A percentile compares a stretch with the other conserved stretches of the same genome.
phyloP scores from a whole-genome alignment of 2,888 invertebrate species.

The Scaptomyza caliginosa region DNA sequence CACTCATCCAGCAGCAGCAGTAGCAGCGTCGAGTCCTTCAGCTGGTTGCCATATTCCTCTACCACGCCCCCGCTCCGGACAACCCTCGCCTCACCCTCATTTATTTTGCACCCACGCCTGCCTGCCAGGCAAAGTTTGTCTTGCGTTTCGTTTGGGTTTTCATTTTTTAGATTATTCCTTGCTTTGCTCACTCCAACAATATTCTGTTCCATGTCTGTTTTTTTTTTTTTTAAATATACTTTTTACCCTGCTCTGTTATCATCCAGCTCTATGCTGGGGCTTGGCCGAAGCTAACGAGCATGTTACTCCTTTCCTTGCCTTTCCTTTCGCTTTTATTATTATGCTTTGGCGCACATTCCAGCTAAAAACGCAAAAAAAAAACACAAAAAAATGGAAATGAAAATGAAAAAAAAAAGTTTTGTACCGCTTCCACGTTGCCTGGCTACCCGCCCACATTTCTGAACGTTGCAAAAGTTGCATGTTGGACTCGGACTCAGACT shows the following conservation, averaged over 20 bases:
- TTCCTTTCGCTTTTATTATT: conserved; percentile 80
- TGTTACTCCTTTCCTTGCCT: conserved; percentile 78
- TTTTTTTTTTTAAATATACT: conserved; percentile 20
- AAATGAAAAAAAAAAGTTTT: conserved; percentile 40
- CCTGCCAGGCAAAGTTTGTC: conserved; percentile 79
- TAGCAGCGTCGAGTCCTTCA: conserved; percentile 67
- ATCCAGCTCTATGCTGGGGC: conserved; percentile 38
- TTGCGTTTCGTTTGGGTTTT: conserved; percentile 80
- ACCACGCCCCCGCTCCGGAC: background rate
- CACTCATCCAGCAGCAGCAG: conserved; percentile 74
- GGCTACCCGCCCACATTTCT: conserved; percentile 45
- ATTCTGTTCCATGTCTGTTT: conserved; percentile 24
- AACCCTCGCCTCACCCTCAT: conserved; percentile 50
- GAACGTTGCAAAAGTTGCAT: conserved; percentile 73
- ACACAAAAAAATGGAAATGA: background rate
- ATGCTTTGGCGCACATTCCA: conserved; percentile 79
- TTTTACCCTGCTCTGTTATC: conserved; percentile 40
- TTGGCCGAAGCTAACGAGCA: conserved; percentile 71
- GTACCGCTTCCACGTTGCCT: conserved; percentile 64
- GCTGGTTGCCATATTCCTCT: conserved; percentile 26
- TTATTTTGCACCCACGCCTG: conserved; percentile 79
- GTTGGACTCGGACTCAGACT: conserved; percentile 37
- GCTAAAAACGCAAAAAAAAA: conserved; percentile 24
- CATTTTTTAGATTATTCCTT: conserved; percentile 79
- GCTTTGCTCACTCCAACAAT: conserved; percentile 62